These are phyloP conservation scores for Sigmodon hispidus DNA, from an alignment of 2,113 vertebrate genomes.

Conservation along the genomic window DNA sequence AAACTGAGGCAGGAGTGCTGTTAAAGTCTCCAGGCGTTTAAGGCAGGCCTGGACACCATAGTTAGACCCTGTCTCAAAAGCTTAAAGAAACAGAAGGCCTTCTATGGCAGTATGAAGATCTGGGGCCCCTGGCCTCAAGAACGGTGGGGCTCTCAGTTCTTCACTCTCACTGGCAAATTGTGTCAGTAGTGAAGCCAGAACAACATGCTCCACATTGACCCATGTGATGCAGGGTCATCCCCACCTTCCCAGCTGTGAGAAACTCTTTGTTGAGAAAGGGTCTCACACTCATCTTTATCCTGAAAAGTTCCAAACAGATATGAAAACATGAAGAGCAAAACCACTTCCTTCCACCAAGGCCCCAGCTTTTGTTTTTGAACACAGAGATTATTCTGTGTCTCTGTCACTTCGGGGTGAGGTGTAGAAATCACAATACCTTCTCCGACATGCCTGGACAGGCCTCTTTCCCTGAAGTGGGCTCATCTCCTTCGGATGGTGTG, in stretches of 20 bases:
- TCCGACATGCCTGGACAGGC: fast-evolving
- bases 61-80: background rate
- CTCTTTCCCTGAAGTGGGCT: too few species aligned
- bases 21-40: background rate
- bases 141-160: too few species aligned
- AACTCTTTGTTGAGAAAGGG: background rate
- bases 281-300: background rate
- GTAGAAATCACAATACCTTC: fast-evolving
- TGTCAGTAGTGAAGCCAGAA: fast-evolving
- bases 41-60: too few species aligned
- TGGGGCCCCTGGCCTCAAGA: fast-evolving
- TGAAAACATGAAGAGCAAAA: fast-evolving
- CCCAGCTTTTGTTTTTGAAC: background rate
- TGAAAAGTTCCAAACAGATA: too few species aligned
- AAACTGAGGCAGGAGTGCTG: background rate
- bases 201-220: background rate
- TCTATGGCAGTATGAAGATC: fast-evolving
- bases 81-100: too few species aligned
- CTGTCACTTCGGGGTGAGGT: fast-evolving
- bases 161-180: background rate
- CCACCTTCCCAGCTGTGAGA: fast-evolving
- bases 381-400: background rate
- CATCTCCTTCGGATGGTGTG: background rate
- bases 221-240: background rate
- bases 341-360: background rate